phyloP scores from a whole-genome alignment of 1,140 invertebrate species.

The Dinothrombium tinctorium region DNA sequence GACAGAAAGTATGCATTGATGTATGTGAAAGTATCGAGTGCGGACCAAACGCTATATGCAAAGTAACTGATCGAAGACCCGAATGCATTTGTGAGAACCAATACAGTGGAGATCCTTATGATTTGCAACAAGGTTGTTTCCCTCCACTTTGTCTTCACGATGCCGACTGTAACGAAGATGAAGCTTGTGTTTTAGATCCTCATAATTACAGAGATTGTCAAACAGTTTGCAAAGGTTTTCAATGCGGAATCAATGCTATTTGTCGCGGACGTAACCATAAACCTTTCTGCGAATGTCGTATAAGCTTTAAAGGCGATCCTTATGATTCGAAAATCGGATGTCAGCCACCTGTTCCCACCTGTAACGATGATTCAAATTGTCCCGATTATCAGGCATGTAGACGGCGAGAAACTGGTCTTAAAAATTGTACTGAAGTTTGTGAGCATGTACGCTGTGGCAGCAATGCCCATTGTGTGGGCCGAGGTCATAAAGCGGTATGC shows the following conservation, averaged over 20 bases:
- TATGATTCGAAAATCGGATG: conserved; percentile 22
- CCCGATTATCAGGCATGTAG: conserved; percentile 9
- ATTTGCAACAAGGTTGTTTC: conserved; percentile 14
- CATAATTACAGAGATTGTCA: conserved; percentile 6
- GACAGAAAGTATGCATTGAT: conserved; percentile 20
- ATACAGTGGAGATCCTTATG: conserved; percentile 23
- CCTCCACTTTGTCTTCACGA: conserved; percentile 14
- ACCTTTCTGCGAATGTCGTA: conserved; percentile 53
- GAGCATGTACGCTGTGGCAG: conserved; percentile 64
- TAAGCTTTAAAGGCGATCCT: conserved; percentile 34
- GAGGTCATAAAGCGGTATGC: conserved; percentile 57
- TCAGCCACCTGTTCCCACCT: conserved; percentile 7
- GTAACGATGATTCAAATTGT: conserved; percentile 12
- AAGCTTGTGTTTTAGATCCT: conserved; percentile 16
- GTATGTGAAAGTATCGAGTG: conserved; percentile 63
- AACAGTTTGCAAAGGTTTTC: conserved; percentile 17
- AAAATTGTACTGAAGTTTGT: conserved; percentile 33
- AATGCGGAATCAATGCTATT: conserved; percentile 60
- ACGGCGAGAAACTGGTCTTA: conserved; percentile 8
- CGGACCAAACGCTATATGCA: conserved; percentile 61
- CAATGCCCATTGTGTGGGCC: conserved; percentile 59
- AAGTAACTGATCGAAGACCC: conserved; percentile 51
- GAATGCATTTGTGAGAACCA: conserved; percentile 58
- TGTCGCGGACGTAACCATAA: conserved; percentile 56
- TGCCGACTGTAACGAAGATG: conserved; percentile 17